Conservation (phyloP, 2,888 invertebrate genomes). For the Anthrax anthrax region DNA sequence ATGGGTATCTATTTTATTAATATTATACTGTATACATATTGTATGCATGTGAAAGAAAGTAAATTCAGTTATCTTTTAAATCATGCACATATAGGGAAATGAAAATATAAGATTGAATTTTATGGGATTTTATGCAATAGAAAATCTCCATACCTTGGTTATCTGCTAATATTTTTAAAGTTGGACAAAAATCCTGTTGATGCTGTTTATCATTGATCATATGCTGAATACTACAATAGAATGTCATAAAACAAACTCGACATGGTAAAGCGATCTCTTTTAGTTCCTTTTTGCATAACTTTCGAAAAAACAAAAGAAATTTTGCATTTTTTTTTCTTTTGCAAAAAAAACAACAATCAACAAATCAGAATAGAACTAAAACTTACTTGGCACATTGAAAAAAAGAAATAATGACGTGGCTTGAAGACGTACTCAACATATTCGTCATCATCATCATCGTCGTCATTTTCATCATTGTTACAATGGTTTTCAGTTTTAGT, state of each 20-base stretch:
- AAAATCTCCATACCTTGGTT: constrained; percentile 44
- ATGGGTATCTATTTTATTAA: neutral
- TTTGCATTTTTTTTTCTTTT: neutral
- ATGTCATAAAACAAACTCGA: constrained; percentile 43
- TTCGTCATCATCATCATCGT: constrained; percentile 39
- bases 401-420: constrained; percentile 48
- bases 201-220: constrained; percentile 46
- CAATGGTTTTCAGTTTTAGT: neutral
- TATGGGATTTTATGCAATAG: no score
- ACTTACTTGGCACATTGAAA: constrained; percentile 40
- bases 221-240: constrained; percentile 49
- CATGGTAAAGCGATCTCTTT: constrained; percentile 24
- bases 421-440: constrained; percentile 49
- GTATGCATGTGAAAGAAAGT: no score
- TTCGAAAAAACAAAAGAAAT: neutral
- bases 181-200: constrained; percentile 43
- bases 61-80: no score
- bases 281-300: constrained; percentile 27
- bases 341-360: constrained; percentile 21
- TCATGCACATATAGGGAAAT: no score
- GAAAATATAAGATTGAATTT: no score
- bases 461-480: neutral
- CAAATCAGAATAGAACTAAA: no score
- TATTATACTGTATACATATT: neutral
- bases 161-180: constrained; percentile 42